Evolutionary conservation across 2,888 invertebrate genomes (phyloP).

Genomic region (Sinodicranocentrus sp.): DNA sequence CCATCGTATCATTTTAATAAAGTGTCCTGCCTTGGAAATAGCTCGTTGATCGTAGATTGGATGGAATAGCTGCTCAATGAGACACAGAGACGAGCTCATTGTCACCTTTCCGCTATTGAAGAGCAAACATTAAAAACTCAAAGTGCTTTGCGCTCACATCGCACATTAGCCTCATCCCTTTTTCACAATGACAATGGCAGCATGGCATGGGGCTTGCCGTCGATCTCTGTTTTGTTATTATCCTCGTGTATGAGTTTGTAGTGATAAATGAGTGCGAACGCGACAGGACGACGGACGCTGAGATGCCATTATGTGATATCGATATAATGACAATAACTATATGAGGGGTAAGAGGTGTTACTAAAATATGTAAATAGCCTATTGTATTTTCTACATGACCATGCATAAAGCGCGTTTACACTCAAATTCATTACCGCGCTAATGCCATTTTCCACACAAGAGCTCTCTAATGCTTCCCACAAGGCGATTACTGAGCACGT

Average conservation of each 20-base stretch:
- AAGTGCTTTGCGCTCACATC: constrained; percentile 41
- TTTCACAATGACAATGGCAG: constrained; percentile 48
- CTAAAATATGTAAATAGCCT: constrained; percentile 1
- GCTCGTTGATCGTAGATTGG: constrained; percentile 18
- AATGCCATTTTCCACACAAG: background rate
- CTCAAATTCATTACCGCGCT: constrained; percentile 18
- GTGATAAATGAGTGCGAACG: constrained; percentile 49
- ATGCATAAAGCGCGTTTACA: constrained; percentile 39
- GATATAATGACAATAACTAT: too few species aligned
- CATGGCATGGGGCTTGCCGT: background rate
- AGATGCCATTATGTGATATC: too few species aligned
- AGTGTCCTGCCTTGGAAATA: constrained; percentile 52
- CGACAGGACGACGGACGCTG: constrained; percentile 43
- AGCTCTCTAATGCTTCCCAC: too few species aligned
- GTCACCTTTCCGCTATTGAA: constrained; percentile 43
- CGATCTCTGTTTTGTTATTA: background rate
- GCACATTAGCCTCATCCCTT: too few species aligned
- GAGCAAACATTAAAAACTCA: constrained; percentile 39
- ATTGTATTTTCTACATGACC: constrained; percentile 33
- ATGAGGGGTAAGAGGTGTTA: too few species aligned
- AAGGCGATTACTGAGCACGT: too few species aligned
- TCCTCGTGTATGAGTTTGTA: background rate
- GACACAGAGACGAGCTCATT: constrained; percentile 19
- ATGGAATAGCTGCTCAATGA: constrained; percentile 19
- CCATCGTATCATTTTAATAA: constrained; percentile 41